Evolutionary conservation across 2,888 invertebrate species (phyloP), one percentile per base, ranked within the genome.

Genomic region (Phytoseiulus persimilis): DNA sequence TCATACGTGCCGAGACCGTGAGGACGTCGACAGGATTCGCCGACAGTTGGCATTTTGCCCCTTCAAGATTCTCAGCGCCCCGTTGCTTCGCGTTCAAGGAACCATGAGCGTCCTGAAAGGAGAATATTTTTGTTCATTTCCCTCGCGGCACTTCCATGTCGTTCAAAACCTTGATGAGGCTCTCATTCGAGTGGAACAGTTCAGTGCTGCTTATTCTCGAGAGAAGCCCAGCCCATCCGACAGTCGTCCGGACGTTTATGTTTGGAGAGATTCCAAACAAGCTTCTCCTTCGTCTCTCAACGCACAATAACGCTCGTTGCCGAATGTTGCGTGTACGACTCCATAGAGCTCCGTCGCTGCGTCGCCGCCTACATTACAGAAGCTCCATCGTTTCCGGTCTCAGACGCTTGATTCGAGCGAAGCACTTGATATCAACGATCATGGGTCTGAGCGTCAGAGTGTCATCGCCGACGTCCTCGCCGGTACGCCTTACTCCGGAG

Each of bases 1-100:
- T 33, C 87, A 87, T 87, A 3, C 87, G 32, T 14, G 87, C 87
- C 28, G 87, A 87, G 18, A 87, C 87, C 39, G 87, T 87, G 28
- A 87, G 33, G 9, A 87, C 87, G 45, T 87, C 87, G 87, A 87
- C 87, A 32, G 87, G 87, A 45, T 87, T 87, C 45, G 87, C 87
- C 87, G 87, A 45, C 45, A 45, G 87, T 39, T 33, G 87, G 23
- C 39, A 45, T 45, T 23, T 39, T 33, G 45, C 39, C 39, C 87
- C 87, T n/a, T 87, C 87, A 45, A 32, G 87, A 32, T 87, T 87
- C 31, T 87, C 87, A 33, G 87, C 87, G 32, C 87, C 87, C 14
- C 87, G 87, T 65, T 65, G 65, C 28, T 65, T 65, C 65, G 65
- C 65, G 65, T 65, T 65, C 65, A 65, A 14, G 28, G 65, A 28